These are phyloP conservation scores for Campoletis sonorensis DNA, from an alignment of 1,140 invertebrate species.

Conservation along the genomic window DNA sequence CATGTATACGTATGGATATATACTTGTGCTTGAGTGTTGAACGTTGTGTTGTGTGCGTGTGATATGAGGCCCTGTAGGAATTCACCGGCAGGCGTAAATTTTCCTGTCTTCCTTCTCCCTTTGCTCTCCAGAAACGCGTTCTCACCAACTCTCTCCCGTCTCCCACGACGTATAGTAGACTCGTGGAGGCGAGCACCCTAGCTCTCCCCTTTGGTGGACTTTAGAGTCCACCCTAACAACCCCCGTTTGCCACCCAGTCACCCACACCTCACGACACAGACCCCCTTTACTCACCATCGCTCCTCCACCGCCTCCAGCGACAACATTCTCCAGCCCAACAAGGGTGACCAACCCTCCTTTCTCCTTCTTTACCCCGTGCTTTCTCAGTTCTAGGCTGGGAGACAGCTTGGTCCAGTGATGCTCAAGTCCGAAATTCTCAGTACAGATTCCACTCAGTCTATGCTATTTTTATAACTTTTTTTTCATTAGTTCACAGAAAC, in stretches of 20 bases:
- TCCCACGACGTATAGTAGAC: slow-evolving; percentile 42
- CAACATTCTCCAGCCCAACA: slow-evolving; percentile 73
- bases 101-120: slow-evolving; percentile 50
- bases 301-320: slow-evolving; percentile 73
- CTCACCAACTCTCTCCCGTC: slow-evolving; percentile 43
- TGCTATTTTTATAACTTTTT: not conserved
- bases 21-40: slow-evolving; percentile 23
- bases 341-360: slow-evolving; percentile 69
- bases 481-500: not conserved
- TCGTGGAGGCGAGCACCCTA: slow-evolving; percentile 32
- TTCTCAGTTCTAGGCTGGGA: slow-evolving; percentile 35
- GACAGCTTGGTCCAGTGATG: slow-evolving; percentile 69
- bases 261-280: slow-evolving; percentile 56
- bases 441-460: slow-evolving; percentile 17
- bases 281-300: slow-evolving; percentile 69
- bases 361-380: slow-evolving; percentile 16
- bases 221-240: slow-evolving; percentile 69
- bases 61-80: slow-evolving; percentile 71
- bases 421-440: slow-evolving; percentile 63
- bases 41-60: slow-evolving; percentile 55
- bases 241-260: slow-evolving; percentile 57
- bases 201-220: slow-evolving; percentile 71
- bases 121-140: slow-evolving; percentile 32
- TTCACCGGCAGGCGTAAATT: slow-evolving; percentile 71
- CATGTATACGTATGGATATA: not conserved